phyloP scores from a whole-genome alignment of 1,140 invertebrate genomes.

The Drosophila rhopaloa region DNA sequence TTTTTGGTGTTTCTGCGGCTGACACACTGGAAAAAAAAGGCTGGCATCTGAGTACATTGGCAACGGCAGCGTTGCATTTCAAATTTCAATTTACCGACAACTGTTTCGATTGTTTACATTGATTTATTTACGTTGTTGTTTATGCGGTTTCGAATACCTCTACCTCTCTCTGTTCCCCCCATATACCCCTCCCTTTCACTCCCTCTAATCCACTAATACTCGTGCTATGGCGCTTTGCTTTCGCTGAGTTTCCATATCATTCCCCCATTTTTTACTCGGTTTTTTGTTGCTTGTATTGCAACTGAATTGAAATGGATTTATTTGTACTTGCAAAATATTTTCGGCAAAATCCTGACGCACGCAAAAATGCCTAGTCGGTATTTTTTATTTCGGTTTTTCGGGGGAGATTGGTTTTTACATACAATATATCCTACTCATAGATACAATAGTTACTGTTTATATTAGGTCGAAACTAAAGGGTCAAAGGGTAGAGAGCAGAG shows the following conservation, averaged over 20 bases:
- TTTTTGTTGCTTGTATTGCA: slow-evolving; percentile 15
- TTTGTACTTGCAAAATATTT: slow-evolving; percentile 79
- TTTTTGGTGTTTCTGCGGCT: slow-evolving; percentile 26
- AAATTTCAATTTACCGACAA: slow-evolving; percentile 83
- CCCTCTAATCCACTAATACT: slow-evolving; percentile 77
- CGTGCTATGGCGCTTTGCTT: slow-evolving; percentile 58
- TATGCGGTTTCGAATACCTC: slow-evolving; percentile 66
- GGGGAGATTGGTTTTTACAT: slow-evolving; percentile 64
- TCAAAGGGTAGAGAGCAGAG: slow-evolving; percentile 21
- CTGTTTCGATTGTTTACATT: slow-evolving; percentile 83
- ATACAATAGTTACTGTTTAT: slow-evolving; percentile 64
- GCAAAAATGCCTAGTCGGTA: slow-evolving; percentile 19
- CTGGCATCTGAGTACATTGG: slow-evolving; percentile 9
- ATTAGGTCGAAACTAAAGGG: slow-evolving; percentile 43
- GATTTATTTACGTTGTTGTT: slow-evolving; percentile 81
- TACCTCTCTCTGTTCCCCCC: slow-evolving; percentile 26
- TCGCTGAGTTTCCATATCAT: slow-evolving; percentile 49
- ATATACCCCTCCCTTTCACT: slow-evolving; percentile 2
- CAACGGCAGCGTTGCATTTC: slow-evolving; percentile 66
- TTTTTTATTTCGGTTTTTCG: slow-evolving; percentile 38
- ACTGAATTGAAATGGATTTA: slow-evolving; percentile 76
- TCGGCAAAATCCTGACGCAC: slow-evolving; percentile 70
- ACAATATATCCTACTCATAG: slow-evolving; percentile 32
- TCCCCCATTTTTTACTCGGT: neutral
- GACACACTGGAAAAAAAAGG: slow-evolving; percentile 31